These are phyloP conservation scores for Conomelus anceps DNA, from an alignment of 2,888 invertebrate genomes.

Conservation along the genomic window DNA sequence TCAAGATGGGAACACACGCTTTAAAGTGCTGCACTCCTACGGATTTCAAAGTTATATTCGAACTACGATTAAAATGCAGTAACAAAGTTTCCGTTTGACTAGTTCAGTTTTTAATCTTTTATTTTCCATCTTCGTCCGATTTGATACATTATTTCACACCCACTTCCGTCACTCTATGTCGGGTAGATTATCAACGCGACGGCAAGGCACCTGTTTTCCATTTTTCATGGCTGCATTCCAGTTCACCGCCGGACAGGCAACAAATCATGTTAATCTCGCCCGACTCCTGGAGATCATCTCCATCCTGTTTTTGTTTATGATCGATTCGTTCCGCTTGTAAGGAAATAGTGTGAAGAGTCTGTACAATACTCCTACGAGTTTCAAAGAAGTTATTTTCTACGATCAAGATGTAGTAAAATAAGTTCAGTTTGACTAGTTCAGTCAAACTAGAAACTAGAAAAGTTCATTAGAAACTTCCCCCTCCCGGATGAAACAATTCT, in stretches of 20 bases:
- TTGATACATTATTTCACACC: background rate
- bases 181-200: background rate
- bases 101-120: background rate
- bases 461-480: no score
- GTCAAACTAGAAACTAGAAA: no score
- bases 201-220: background rate
- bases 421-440: no score
- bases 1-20: background rate
- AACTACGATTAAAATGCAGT: background rate
- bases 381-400: background rate
- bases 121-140: background rate
- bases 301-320: background rate
- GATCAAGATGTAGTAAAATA: background rate
- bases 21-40: background rate
- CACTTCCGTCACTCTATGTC: background rate
- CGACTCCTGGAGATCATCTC: background rate
- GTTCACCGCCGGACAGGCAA: background rate
- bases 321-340: background rate
- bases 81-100: background rate
- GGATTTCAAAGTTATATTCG: background rate
- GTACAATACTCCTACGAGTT: background rate
- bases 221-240: background rate
- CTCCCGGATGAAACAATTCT: no score
- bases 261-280: background rate
- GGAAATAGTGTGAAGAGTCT: background rate